Base-by-base conservation (phyloP, 2,797 vertebrate species). In the Typhlichthys eigenmanni region DNA sequence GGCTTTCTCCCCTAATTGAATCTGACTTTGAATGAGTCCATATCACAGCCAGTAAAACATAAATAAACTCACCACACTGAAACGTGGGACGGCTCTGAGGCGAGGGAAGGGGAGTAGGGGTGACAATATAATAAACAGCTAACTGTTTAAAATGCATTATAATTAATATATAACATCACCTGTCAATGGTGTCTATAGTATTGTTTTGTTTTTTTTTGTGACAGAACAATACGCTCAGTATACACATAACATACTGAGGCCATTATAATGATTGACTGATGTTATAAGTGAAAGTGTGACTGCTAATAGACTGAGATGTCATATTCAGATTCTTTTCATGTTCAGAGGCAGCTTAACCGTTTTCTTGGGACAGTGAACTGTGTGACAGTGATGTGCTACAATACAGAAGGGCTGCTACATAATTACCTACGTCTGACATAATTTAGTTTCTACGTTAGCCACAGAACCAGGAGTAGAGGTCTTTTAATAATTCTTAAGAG, bases 1-100 rank as follows among this genome's bases (percentile, higher is more conserved):
- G 79, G 90, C 91, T 87, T 94, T 93, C 24, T 24, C 3, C 86
- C 91, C 94, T 96, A 95, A 97, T 98, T 96, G 95, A 92, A 94
- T 94, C 83, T 94, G 95, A 97, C 95, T 96, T 86, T 80, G 91
- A 94, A 94, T 92, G 88, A 93, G 93, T 90, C 88, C 77, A 89
- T 91, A 95, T 94, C 91, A 94, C 87, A 93, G 87, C 71, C 83
- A 76, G 83, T 76, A 70, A 72, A 76, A 80, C 3, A 24, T 24
- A 24, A 24, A 24, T 24, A 24, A 24, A 24, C 24, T 24, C 24
- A 24, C 24, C 24, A 4, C 24, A 24, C 24, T 4, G 24, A 3
- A 24, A 24, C 3, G 24, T 24, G 61, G 52, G 47, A 19, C 17
- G 34, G 17, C 51, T 51, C 63, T 34, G 66, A 57, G 74, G 29